Evolutionary conservation across 2,113 vertebrate genomes (phyloP).

Genomic region (Coryphaenoides rupestris): DNA sequence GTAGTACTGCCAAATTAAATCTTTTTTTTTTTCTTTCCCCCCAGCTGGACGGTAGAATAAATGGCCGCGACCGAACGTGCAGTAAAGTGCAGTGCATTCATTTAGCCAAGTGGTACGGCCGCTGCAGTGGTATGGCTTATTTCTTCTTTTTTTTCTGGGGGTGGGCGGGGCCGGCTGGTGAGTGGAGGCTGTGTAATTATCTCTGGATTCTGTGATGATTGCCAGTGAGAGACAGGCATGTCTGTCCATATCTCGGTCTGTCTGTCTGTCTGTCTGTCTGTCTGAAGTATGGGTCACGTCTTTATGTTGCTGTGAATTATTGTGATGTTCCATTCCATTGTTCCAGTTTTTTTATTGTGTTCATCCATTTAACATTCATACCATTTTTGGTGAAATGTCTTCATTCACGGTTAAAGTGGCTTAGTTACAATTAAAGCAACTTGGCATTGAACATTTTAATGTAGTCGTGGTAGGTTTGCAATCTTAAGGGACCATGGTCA

Average conservation of each 20-base stretch:
- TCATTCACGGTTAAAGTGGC: neutral
- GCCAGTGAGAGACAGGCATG: constrained; percentile 44
- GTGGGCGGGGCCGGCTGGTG: constrained; percentile 44
- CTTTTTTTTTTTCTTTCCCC: constrained; percentile 76
- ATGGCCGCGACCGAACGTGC: constrained; percentile 84
- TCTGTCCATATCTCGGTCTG: no score
- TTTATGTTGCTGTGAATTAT: neutral
- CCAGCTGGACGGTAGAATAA: constrained; percentile 86
- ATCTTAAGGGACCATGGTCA: no score
- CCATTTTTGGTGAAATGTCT: no score
- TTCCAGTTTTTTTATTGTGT: neutral
- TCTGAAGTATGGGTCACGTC: constrained; percentile 14
- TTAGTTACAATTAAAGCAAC: constrained; percentile 38
- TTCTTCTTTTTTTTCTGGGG: constrained; percentile 46
- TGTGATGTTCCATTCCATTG: neutral
- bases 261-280: neutral
- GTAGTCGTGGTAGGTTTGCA: constrained; percentile 10
- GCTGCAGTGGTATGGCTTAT: constrained; percentile 65
- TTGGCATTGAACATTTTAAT: constrained; percentile 26
- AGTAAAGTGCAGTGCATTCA: constrained; percentile 87
- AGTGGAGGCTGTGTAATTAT: constrained; percentile 71
- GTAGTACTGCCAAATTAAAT: constrained; percentile 85
- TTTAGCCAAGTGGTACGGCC: constrained; percentile 85
- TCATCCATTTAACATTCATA: no score
- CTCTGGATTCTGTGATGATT: constrained; percentile 63